Evolutionary conservation across 2,113 vertebrate genomes (phyloP).

Genomic region (Marmota flaviventris): DNA sequence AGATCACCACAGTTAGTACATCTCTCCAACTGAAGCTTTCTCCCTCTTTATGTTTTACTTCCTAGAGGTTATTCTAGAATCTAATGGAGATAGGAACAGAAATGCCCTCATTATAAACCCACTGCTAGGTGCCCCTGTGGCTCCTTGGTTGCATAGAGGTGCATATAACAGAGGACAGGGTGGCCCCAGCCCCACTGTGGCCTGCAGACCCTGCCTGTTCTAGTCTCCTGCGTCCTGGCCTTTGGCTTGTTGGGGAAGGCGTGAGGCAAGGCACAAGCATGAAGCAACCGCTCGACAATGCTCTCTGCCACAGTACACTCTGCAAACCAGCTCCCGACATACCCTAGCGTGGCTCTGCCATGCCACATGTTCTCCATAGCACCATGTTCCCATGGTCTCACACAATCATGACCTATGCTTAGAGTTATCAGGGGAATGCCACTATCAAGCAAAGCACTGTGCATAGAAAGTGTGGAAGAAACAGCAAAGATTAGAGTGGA

Average conservation of each 20-base stretch:
- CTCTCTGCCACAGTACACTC: not conserved
- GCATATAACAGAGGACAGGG: not conserved
- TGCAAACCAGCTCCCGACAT: not conserved
- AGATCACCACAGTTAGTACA: not conserved
- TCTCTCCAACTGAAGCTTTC: not conserved
- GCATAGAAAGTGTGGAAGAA: not conserved
- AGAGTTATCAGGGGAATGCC: not conserved
- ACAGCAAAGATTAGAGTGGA: not conserved
- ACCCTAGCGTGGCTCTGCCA: not conserved
- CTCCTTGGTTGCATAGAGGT: not conserved
- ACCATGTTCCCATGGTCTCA: not conserved
- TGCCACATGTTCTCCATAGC: not conserved
- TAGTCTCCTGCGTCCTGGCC: not conserved
- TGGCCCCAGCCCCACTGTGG: not conserved
- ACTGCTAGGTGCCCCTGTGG: not conserved
- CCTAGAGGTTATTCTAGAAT: not conserved
- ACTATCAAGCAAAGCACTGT: too few species aligned
- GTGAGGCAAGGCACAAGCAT: not conserved
- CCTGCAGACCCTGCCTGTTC: too few species aligned
- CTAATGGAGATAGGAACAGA: not conserved
- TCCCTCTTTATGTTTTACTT: not conserved
- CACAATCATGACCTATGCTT: rapidly evolving
- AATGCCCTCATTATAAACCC: not conserved
- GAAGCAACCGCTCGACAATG: rapidly evolving
- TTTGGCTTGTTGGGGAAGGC: not conserved